These are phyloP conservation scores for Cephus pulcher DNA, from an alignment of 2,888 invertebrate species.

Conservation along the genomic window DNA sequence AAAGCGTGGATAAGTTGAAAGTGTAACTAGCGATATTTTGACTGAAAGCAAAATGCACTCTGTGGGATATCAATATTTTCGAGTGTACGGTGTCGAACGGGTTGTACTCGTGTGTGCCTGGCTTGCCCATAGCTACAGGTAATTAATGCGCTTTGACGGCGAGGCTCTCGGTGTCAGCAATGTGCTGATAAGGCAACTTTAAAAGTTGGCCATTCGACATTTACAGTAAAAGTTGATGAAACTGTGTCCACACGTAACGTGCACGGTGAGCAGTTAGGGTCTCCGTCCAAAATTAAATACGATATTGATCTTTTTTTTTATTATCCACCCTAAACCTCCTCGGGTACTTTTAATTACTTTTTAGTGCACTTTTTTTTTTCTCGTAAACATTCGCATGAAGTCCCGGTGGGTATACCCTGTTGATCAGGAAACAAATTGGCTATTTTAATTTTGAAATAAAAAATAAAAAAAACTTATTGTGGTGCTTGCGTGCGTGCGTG, in stretches of 20 bases:
- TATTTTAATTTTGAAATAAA: not conserved
- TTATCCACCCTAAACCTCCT: not conserved
- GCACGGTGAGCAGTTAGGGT: not conserved
- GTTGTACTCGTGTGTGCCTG: not conserved
- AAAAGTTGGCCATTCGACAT: conserved; percentile 5
- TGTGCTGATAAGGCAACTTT: conserved; percentile 25
- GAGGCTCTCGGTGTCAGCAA: conserved; percentile 14
- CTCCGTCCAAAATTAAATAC: not conserved
- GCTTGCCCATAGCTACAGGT: not conserved
- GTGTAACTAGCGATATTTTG: not conserved
- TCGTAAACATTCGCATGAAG: not conserved
- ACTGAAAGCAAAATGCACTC: not conserved
- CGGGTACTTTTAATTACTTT: not conserved
- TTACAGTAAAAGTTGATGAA: conserved; percentile 44
- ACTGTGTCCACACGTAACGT: conserved; percentile 15
- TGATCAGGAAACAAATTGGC: not conserved
- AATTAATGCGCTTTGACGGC: conserved; percentile 6
- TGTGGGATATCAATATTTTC: not conserved
- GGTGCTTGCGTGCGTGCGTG: not conserved
- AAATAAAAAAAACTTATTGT: not conserved
- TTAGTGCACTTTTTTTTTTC: not conserved
- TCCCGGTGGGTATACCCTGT: not conserved
- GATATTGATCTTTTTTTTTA: not conserved
- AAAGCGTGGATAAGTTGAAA: not conserved
- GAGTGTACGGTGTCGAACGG: not conserved